Conservation (phyloP, 2,888 invertebrate species). For the Rotaria socialis region DNA sequence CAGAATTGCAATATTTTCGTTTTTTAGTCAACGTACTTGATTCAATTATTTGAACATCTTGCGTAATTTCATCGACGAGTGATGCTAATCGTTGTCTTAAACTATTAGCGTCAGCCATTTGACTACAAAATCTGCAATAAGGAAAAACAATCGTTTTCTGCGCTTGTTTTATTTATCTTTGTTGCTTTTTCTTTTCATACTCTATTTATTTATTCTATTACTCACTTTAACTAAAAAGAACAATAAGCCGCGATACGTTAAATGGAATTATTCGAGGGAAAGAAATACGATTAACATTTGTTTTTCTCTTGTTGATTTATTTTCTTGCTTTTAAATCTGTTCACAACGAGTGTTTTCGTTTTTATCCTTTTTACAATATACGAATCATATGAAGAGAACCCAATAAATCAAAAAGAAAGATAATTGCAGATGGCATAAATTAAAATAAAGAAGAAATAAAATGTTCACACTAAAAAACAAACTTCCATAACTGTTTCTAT, state of each 20-base stretch:
- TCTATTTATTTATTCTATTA: background rate
- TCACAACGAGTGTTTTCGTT: too few relatives aligned
- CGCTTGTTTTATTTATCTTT: background rate
- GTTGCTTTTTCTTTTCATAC: background rate
- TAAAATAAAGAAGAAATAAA: too few relatives aligned
- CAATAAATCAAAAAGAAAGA: background rate
- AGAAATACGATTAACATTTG: background rate
- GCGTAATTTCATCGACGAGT: slow-evolving; percentile 1
- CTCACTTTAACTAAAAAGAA: background rate
- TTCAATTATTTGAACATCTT: background rate
- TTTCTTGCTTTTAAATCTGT: background rate
- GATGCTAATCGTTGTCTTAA: background rate
- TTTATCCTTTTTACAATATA: too few relatives aligned
- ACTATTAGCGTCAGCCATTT: background rate
- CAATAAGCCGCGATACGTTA: background rate
- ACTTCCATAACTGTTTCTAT: background rate
- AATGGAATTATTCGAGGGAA: background rate
- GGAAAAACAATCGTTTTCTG: background rate
- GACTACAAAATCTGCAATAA: background rate
- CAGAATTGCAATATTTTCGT: too few relatives aligned
- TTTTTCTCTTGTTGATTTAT: background rate
- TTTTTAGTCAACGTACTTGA: background rate
- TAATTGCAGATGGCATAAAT: too few relatives aligned
- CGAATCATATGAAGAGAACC: background rate
- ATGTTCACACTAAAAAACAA: background rate